Percentiles rank a stretch among this genome's conserved stretches.
Evolutionary conservation across 2,113 vertebrate species (phyloP).

Genomic region (Climacteris rufus): DNA sequence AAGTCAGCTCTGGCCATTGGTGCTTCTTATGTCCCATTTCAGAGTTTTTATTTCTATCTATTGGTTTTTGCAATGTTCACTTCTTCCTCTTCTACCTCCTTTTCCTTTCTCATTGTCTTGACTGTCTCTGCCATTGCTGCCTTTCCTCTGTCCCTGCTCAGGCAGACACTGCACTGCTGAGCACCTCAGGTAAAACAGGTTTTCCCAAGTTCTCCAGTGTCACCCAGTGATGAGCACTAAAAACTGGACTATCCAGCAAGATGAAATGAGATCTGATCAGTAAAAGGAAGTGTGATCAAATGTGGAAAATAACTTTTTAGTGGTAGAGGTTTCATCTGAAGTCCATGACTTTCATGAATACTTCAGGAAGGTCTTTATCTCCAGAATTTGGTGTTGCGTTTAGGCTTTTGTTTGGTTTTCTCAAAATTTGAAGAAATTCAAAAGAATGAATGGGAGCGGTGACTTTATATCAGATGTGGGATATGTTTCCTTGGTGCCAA

Average conservation of each 20-base stretch:
- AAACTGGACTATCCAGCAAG: not conserved
- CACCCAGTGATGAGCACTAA: not conserved
- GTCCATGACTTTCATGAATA: not conserved
- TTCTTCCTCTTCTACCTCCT: not conserved
- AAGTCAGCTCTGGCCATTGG: not conserved
- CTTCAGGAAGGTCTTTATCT: not conserved
- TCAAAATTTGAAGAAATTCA: not conserved
- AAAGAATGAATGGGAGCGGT: not conserved
- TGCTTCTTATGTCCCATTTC: not conserved
- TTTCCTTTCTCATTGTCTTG: not conserved
- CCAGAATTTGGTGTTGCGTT: not conserved
- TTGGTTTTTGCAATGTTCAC: not conserved
- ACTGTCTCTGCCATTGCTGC: not conserved
- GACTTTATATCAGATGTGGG: not conserved
- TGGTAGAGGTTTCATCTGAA: not conserved
- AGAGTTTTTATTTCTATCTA: not conserved
- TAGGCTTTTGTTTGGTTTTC: not conserved
- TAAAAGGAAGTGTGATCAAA: not conserved
- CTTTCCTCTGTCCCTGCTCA: not conserved
- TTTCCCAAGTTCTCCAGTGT: not conserved
- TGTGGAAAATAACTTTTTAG: not conserved
- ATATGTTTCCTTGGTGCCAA: not conserved
- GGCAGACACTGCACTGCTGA: not conserved
- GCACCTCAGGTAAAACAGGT: fast-evolving
- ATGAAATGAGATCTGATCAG: not conserved